Percentiles rank a stretch among this genome's conserved stretches.
Conservation (phyloP, 2,888 invertebrate genomes). For the Loripinus fragilis region DNA sequence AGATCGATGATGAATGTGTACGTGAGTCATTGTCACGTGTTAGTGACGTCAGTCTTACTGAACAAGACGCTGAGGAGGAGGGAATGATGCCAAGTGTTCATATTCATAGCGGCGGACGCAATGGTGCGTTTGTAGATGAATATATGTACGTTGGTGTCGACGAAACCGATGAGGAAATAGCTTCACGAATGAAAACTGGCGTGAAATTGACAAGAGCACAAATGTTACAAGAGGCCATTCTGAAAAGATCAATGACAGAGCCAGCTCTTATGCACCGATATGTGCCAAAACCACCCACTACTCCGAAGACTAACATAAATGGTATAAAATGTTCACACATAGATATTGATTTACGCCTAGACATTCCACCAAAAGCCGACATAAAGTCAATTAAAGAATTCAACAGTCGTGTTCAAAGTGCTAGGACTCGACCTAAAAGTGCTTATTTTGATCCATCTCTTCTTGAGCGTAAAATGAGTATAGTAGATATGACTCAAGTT, state of each 20-base stretch:
- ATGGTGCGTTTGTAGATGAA: slow-evolving; percentile 45
- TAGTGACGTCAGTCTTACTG: slow-evolving; percentile 25
- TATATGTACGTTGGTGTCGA: slow-evolving; percentile 49
- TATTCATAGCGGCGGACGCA: not conserved
- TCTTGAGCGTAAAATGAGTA: slow-evolving; percentile 20
- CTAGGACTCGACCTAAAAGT: slow-evolving; percentile 12
- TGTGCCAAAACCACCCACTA: slow-evolving; percentile 28
- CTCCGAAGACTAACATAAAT: slow-evolving; percentile 44
- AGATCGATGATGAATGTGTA: slow-evolving; percentile 52
- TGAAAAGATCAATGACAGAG: slow-evolving; percentile 32
- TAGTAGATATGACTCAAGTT: slow-evolving; percentile 37
- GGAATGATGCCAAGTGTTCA: slow-evolving; percentile 13
- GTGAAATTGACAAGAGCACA: slow-evolving; percentile 38
- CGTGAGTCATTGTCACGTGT: slow-evolving; percentile 57
- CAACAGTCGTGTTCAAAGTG: slow-evolving; percentile 38
- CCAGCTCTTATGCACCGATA: slow-evolving; percentile 34
- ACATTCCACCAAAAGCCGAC: slow-evolving; percentile 50
- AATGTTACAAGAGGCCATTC: slow-evolving; percentile 44
- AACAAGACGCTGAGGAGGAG: slow-evolving; percentile 23
- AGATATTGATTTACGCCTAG: slow-evolving; percentile 55
- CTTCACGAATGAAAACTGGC: slow-evolving; percentile 11
- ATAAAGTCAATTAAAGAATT: slow-evolving; percentile 43
- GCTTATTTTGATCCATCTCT: not conserved
- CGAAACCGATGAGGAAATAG: slow-evolving; percentile 4
- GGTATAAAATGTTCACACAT: slow-evolving; percentile 63